Evolutionary conservation across 1,140 invertebrate genomes (phyloP).

Genomic region (Amyelois transitella): DNA sequence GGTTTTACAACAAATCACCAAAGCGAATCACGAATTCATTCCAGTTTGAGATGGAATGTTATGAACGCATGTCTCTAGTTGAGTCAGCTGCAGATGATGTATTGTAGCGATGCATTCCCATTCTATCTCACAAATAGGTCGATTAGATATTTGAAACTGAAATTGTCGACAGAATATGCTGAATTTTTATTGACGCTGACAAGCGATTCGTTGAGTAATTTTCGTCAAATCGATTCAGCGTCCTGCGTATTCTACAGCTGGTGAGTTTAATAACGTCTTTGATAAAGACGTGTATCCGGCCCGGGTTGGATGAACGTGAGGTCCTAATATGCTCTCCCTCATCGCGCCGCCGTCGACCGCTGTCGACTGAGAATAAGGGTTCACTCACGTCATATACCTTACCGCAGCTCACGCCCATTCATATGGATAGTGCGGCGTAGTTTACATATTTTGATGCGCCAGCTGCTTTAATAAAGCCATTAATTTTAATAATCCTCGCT

Average conservation of each 20-base stretch:
- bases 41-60: neutral
- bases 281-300: slow-evolving; percentile 51
- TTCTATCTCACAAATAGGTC: neutral
- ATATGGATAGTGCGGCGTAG: slow-evolving; percentile 47
- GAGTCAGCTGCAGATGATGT: slow-evolving; percentile 21
- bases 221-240: slow-evolving; percentile 34
- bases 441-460: slow-evolving; percentile 48
- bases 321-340: slow-evolving; percentile 46
- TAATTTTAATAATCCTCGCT: slow-evolving; percentile 41
- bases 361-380: slow-evolving; percentile 50
- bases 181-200: slow-evolving; percentile 6
- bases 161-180: slow-evolving; percentile 6
- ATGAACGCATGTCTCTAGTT: slow-evolving; percentile 9
- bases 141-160: neutral
- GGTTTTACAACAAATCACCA: neutral
- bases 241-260: slow-evolving; percentile 34
- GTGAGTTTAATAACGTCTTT: slow-evolving; percentile 53
- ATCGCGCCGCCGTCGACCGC: slow-evolving; percentile 39
- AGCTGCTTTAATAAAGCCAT: slow-evolving; percentile 42
- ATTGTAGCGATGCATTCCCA: slow-evolving; percentile 18
- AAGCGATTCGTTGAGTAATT: slow-evolving; percentile 20
- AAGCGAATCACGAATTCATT: neutral
- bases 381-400: slow-evolving; percentile 42
- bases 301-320: slow-evolving; percentile 40
- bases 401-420: slow-evolving; percentile 41